Evolutionary conservation across 1,140 invertebrate species (phyloP), one percentile per base, ranked within the genome.

Genomic region (Pseudomyrmex cubaensis): DNA sequence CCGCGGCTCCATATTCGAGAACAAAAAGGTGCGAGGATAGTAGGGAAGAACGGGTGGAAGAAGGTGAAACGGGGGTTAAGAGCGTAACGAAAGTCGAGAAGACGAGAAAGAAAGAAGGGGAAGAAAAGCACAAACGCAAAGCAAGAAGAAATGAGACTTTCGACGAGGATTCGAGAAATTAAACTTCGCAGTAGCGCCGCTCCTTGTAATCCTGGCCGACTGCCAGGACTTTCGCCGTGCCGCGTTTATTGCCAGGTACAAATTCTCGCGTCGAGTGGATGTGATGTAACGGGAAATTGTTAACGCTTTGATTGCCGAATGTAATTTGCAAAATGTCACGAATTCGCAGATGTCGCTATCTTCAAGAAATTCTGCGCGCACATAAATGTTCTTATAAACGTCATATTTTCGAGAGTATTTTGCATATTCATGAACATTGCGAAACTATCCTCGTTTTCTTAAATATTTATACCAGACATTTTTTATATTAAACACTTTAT

Each of bases 101-200:
- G 85, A 83, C 54, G 67, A 20, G 72, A 63, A 76, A 82, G 77
- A 63, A 74, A 44, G 10, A 46, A 74, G 78, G 74, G 20, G 10
- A 50, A 74, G 78, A 61, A 70, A 76, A 56, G 22, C 62, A 78
- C 48, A 63, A 88, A 85, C 54, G 63, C 66, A 80, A 80, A 82
- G 69, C 67, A 17, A 83, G 54, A 67, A 56, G 22, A 25, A 57
- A 61, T 69, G 44, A 48, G 78, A 82, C 15, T 54, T 85, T 84
- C 85, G 85, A 86, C 87, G 80, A 89, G 90, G 88, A 92, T 92
- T 92, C 88, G 90, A 91, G 91, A 91, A 93, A 93, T 92, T 92
- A 91, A 93, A 91, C 91, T 92, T 91, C 77, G 78, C 74, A 35
- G 35, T 35, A 87, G 83, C 87, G 69, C 73, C 76, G 78, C 82